A percentile compares a stretch with the other conserved stretches of the same genome.
Evolutionary conservation across 2,113 vertebrate genomes (phyloP).

Genomic region (Tychaedon coryphoeus): DNA sequence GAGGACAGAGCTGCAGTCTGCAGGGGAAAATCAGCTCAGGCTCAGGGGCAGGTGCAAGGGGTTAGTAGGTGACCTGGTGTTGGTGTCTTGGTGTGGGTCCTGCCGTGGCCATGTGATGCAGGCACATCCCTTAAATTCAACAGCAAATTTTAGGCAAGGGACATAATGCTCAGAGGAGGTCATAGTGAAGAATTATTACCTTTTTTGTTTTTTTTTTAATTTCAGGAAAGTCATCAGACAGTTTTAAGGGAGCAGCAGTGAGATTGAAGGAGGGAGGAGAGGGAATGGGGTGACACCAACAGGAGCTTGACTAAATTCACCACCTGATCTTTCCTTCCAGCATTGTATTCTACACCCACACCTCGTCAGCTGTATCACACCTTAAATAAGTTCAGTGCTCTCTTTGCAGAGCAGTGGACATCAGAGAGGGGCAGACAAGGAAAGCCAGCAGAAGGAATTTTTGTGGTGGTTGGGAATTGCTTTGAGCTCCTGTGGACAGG

Average conservation of each 20-base stretch:
- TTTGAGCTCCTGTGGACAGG: not conserved
- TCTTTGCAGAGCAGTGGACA: not conserved
- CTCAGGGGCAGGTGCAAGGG: not conserved
- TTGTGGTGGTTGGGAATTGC: not conserved
- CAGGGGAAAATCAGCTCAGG: not conserved
- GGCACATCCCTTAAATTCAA: not conserved
- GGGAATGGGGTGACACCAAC: not conserved
- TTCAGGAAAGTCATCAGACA: not conserved
- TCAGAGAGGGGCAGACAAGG: not conserved
- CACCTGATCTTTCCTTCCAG: not conserved
- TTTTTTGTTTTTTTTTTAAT: not conserved
- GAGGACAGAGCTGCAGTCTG: not conserved
- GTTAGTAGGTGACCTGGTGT: not conserved
- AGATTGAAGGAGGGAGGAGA: not conserved
- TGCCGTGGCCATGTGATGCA: rapidly evolving
- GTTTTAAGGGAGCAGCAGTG: not conserved
- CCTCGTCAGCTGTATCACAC: not conserved
- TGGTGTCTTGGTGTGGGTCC: not conserved
- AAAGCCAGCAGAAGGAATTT: not conserved
- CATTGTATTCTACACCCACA: not conserved
- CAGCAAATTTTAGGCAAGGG: not conserved
- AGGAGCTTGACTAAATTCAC: not conserved
- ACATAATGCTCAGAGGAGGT: not conserved
- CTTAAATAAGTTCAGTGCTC: not conserved
- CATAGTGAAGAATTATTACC: not conserved